Evolutionary conservation across 53 echinoderm and acorn worm species (phyloP).

Genomic region (Actinopyga echinites): DNA sequence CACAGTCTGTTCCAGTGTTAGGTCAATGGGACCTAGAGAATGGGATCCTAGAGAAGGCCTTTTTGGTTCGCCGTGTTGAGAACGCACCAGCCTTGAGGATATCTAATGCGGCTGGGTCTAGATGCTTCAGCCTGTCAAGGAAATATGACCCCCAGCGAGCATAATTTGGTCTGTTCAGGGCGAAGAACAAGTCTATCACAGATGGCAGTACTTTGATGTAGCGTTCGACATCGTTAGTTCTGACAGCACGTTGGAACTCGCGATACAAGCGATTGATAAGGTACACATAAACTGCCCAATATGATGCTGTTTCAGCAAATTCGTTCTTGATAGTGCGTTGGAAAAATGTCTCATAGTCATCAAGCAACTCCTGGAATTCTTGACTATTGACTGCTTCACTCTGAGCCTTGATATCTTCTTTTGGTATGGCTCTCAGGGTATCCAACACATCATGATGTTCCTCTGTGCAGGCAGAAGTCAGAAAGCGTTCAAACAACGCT

Average conservation of each 20-base stretch:
- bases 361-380: conserved; percentile 26
- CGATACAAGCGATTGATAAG: conserved; percentile 62
- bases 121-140: conserved; percentile 36
- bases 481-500: conserved; percentile 44
- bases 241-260: conserved; percentile 49
- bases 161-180: conserved; percentile 64
- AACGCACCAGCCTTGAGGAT: conserved; percentile 59
- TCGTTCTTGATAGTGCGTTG: conserved; percentile 24
- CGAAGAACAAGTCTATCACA: conserved; percentile 55
- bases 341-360: conserved; percentile 41
- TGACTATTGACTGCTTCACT: conserved; percentile 18
- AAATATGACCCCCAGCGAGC: conserved; percentile 56
- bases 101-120: conserved; percentile 15
- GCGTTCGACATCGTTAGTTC: conserved; percentile 50
- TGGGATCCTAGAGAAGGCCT: conserved; percentile 43
- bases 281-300: conserved; percentile 57
- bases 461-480: not conserved
- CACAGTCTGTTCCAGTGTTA: conserved; percentile 66
- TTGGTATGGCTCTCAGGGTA: not conserved
- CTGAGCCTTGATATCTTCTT: conserved; percentile 22
- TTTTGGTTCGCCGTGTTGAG: conserved; percentile 61
- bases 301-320: conserved; percentile 39
- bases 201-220: conserved; percentile 18
- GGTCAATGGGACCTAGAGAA: conserved; percentile 58
- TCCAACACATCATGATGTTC: conserved; percentile 31